phyloP scores from a whole-genome alignment of 2,113 vertebrate species.

The Calidris pygmaea region DNA sequence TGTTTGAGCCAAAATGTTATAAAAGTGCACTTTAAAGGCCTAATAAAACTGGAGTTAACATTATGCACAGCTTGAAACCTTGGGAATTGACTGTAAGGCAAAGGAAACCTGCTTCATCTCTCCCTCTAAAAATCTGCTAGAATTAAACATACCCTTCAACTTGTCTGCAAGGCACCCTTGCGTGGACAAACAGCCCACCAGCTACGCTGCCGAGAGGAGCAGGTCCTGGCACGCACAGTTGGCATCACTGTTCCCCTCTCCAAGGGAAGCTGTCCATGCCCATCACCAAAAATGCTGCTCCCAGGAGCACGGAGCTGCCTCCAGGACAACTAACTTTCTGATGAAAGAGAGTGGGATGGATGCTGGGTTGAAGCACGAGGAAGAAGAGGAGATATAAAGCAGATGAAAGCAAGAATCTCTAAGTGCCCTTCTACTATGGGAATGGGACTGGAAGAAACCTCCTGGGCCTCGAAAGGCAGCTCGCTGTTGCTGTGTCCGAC shows the following conservation, averaged over 20 bases:
- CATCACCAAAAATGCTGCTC: background rate
- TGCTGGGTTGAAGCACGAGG: background rate
- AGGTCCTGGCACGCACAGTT: background rate
- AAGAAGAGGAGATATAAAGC: background rate
- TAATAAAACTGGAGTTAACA: slow-evolving; percentile 3
- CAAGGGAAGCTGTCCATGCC: background rate
- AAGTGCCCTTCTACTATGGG: background rate
- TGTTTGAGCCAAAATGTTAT: slow-evolving; percentile 4
- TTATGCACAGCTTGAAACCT: background rate
- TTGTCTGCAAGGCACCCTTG: background rate
- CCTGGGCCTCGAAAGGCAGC: background rate
- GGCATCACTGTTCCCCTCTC: background rate
- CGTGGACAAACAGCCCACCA: rapidly evolving
- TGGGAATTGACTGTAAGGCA: background rate
- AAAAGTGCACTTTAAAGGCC: slow-evolving; percentile 28
- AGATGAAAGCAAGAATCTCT: background rate
- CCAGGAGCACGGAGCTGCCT: background rate
- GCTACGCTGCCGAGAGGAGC: background rate
- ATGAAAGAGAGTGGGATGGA: background rate
- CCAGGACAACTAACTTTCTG: background rate
- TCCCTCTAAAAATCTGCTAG: background rate
- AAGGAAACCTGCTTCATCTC: background rate
- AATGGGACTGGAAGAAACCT: background rate
- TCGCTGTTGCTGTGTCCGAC: background rate
- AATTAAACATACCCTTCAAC: background rate